These are phyloP conservation scores for Acleris laterana DNA, from an alignment of 2,888 invertebrate genomes.

Conservation along the genomic window DNA sequence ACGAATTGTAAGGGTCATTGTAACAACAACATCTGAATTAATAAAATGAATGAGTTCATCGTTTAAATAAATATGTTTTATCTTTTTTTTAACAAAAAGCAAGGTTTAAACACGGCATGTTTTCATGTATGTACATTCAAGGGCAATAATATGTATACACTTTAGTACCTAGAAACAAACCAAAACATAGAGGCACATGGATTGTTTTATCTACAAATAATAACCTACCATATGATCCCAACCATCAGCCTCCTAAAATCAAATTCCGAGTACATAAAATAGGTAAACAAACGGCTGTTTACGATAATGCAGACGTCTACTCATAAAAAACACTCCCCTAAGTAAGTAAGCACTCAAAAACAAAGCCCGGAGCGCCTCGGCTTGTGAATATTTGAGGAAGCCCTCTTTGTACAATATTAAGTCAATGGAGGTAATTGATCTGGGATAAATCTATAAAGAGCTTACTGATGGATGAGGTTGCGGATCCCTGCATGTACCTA, in stretches of 20 bases:
- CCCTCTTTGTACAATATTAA: constrained; percentile 81
- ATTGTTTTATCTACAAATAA: background rate
- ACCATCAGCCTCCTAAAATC: background rate
- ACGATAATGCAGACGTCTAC: constrained; percentile 74
- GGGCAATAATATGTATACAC: no score
- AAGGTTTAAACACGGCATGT: no score
- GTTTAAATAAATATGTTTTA: no score
- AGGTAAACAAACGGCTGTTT: constrained; percentile 63
- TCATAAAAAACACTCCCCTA: constrained; percentile 73
- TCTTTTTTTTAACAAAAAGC: no score
- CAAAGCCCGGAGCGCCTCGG: constrained; percentile 70
- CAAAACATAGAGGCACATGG: no score
- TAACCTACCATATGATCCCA: background rate
- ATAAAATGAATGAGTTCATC: no score
- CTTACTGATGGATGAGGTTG: constrained; percentile 48
- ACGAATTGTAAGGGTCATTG: no score
- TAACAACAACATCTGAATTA: no score
- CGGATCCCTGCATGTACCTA: constrained; percentile 39
- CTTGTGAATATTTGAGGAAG: constrained; percentile 81
- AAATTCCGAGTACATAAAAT: constrained; percentile 8
- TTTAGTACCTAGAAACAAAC: no score
- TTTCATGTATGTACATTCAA: no score
- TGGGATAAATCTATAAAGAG: constrained; percentile 63
- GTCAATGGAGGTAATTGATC: constrained; percentile 84
- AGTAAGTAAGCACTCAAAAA: constrained; percentile 77